Base-by-base conservation (phyloP, 2,888 invertebrate genomes). In the Theretra japonica region DNA sequence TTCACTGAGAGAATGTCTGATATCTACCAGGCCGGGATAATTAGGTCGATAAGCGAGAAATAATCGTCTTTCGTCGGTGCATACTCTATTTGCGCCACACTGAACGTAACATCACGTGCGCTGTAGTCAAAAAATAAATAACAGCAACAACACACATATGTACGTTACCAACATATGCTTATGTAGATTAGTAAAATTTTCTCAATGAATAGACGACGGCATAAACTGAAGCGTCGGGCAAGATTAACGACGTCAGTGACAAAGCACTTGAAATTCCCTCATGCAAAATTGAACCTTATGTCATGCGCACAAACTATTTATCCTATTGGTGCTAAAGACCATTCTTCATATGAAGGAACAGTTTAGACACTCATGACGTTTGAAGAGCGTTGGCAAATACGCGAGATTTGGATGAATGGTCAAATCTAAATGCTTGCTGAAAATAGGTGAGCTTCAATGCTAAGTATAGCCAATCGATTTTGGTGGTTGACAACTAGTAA, bases 221-320 rank as follows among this genome's bases (percentile, higher is more conserved):
- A n/a, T 19, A 28, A 62, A 62, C 33, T 41, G 21, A 62, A n/a
- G 33, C 33, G 5, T 17, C n/a, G 3, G 41, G 33, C n/a, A 62
- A 41, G 62, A 62, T 41, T 41, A 62, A 62, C 41, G 62, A 53
- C 30, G n/a, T 57, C 30, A n/a, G 15, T 57, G 33, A 69, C 69
- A 69, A 69, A 69, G 57, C 69, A 57, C 57, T 57, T 21, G 57
- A 69, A 53, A 69, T 69, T 69, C 69, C 69, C 33, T 69, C 69
- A 57, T 30, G 69, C 57, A 23, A 69, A 58, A 23, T 69, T 69
- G 69, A 62, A 21, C 57, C 57, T 33, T 69, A 33, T 21, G 33
- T 8, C 56, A 19, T 33, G 57, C 33, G 56, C 57, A 62, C 28
- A 33, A 62, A 25, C 62, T 62, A n/a, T n/a, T 28, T 69, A 69